Evolutionary conservation across 2,797 vertebrate genomes (phyloP).

Genomic region (Trachops cirrhosus): DNA sequence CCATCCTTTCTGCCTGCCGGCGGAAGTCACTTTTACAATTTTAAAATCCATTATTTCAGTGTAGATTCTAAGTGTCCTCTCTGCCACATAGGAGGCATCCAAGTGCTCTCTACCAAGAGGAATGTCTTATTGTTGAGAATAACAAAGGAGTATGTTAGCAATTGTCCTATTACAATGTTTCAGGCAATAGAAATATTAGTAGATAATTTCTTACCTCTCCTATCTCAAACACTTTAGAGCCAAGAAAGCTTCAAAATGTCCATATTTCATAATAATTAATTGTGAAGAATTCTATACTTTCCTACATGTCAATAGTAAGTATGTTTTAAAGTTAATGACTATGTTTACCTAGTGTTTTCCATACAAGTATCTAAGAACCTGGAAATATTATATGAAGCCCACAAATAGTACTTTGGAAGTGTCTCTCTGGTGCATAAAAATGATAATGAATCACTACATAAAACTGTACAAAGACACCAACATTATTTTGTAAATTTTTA

Average conservation of each 20-base stretch:
- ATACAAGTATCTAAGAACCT: not conserved
- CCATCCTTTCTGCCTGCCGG: not conserved
- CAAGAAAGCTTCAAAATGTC: slow-evolving; percentile 32
- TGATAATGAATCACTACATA: not conserved
- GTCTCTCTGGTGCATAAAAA: not conserved
- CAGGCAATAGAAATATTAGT: not conserved
- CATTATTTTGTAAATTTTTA: not conserved
- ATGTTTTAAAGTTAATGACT: slow-evolving; percentile 55
- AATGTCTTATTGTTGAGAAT: slow-evolving; percentile 35
- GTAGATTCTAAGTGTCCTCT: slow-evolving; percentile 11
- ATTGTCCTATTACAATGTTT: slow-evolving; percentile 55
- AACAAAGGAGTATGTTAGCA: slow-evolving; percentile 30
- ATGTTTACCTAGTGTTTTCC: not conserved
- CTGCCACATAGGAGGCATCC: not conserved
- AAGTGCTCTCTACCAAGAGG: not conserved
- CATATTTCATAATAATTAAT: slow-evolving; percentile 47
- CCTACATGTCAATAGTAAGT: not conserved
- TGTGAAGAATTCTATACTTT: slow-evolving; percentile 41
- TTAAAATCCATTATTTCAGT: not conserved
- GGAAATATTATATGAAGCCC: not conserved
- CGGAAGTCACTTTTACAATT: not conserved
- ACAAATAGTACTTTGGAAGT: not conserved
- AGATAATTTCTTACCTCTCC: slow-evolving; percentile 40
- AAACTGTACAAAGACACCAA: not conserved
- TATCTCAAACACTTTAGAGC: slow-evolving; percentile 35